Evolutionary conservation across 2,113 vertebrate genomes (phyloP), one percentile per base, ranked within the genome.

Genomic region (Zootoca vivipara): DNA sequence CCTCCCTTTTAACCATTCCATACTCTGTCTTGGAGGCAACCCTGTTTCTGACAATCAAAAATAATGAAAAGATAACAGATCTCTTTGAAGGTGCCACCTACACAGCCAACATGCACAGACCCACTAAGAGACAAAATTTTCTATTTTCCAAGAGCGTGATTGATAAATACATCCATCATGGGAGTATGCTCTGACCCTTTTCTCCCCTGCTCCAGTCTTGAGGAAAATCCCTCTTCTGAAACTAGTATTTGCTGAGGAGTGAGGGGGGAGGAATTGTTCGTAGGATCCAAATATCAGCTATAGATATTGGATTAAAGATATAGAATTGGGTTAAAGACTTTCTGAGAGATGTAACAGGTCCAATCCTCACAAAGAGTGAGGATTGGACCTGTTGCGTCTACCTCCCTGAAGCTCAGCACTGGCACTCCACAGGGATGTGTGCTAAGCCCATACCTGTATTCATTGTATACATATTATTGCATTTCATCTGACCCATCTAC

Each of bases 1-100:
- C 85, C 1, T 77, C 40, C 86, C 28, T 5, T 83, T 69, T 82
- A 93, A 30, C 1, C 67, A 13, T 86, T 87, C 86, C 33, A 90
- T 64, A 83, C 22, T 38, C 83, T 89, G 26, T 58, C 78, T 62
- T 84, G 70, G 67, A 13, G 7, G 13, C 46, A 33, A 40, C 72
- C 35, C 46, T 56, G 69, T 35, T 46, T 38, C 65, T 83, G 33
- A 67, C 28, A 85, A 72, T 40, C 58, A 15, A 4, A 85, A 90
- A 5, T 73, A 72, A 56, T 69, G 33, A 62, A 9, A 5, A 56
- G 64, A 5, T 74, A 52, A 80, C n/a, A 82, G n/a, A 22, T 0
- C 0, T 26, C 16, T 28, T 52, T 46, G 8, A 78, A 85, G 64
- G 26, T 20, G 52, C 8, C 52, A 80, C 6, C 65, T 77, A 10